Conservation (phyloP, 2,113 vertebrate species). For the Oreocharis arfaki region DNA sequence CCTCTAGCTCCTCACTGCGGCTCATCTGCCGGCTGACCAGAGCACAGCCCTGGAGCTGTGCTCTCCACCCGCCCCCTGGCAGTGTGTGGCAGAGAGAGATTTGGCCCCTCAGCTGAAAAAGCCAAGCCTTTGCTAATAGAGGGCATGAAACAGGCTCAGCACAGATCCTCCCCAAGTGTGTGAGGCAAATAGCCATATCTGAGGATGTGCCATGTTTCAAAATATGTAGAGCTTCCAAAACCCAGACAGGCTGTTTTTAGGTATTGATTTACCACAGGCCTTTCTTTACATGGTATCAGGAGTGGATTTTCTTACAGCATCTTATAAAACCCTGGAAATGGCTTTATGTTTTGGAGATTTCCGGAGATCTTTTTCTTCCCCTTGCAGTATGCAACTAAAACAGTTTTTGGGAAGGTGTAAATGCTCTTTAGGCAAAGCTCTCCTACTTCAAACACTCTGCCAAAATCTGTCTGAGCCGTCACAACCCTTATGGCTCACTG, state of each 20-base stretch:
- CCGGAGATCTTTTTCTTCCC: not conserved
- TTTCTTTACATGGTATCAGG: not conserved
- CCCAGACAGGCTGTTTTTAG: not conserved
- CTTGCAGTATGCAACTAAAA: not conserved
- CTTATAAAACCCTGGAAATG: not conserved
- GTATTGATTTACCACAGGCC: not conserved
- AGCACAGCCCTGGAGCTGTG: accelerated
- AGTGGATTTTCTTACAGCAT: not conserved
- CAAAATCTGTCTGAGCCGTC: not conserved
- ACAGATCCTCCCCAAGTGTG: not conserved
- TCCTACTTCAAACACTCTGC: not conserved
- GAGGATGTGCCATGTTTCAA: not conserved
- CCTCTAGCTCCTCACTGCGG: accelerated
- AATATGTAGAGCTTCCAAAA: not conserved
- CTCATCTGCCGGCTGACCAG: accelerated
- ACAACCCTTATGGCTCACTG: not conserved
- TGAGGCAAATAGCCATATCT: not conserved
- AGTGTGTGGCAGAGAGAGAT: not conserved
- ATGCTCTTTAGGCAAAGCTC: not conserved
- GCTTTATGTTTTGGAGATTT: not conserved
- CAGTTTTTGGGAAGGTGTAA: not conserved
- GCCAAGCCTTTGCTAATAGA: not conserved
- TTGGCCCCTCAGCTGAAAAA: not conserved
- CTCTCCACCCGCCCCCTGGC: not conserved
- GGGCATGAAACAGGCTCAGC: not conserved